Percentiles rank a stretch among this genome's conserved stretches.
phyloP scores from a whole-genome alignment of 2,797 vertebrate species.

The Macrochelys suwanniensis region DNA sequence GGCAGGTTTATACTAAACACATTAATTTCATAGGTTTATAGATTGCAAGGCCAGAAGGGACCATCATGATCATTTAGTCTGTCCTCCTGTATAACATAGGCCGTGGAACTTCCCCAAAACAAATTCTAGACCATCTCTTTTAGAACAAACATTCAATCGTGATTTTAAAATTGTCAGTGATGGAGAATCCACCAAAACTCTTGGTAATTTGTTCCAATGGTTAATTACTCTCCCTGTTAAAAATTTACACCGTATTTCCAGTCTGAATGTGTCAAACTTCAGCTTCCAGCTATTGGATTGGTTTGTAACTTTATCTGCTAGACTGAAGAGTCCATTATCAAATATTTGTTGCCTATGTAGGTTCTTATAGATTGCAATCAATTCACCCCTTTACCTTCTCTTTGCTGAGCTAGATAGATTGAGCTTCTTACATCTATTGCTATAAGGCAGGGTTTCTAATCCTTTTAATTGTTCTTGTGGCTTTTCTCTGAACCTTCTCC shows the following conservation, averaged over 20 bases:
- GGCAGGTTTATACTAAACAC: conserved; percentile 20
- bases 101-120: neutral
- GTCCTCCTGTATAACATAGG: neutral
- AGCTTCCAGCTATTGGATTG: neutral
- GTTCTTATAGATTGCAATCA: neutral
- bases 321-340: neutral
- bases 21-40: neutral
- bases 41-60: neutral
- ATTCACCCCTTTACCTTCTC: neutral
- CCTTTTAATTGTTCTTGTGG: neutral
- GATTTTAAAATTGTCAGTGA: neutral
- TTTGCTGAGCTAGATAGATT: neutral
- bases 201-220: neutral
- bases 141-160: neutral
- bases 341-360: neutral
- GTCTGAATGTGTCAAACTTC: neutral
- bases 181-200: neutral
- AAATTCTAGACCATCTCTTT: neutral
- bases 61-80: neutral
- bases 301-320: neutral
- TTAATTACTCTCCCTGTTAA: neutral
- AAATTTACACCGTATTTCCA: neutral
- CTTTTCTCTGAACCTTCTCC: neutral
- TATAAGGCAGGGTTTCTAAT: neutral
- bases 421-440: neutral